Conservation (phyloP, 2,113 vertebrate species). For the Psittacula cyanocephala region DNA sequence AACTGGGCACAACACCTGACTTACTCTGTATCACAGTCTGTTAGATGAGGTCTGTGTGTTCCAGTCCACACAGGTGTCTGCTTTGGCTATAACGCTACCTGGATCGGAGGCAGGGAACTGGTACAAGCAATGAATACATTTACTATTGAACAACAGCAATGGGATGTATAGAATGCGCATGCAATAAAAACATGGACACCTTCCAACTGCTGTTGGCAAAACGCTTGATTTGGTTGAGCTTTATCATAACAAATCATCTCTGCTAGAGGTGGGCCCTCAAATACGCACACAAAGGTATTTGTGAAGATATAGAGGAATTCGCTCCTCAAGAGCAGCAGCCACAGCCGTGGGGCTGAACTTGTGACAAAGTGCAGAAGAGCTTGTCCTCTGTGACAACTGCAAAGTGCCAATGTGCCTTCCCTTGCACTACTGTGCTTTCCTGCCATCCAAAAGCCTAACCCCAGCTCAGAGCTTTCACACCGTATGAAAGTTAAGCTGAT, state of each 20-base stretch:
- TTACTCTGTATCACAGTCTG: neutral
- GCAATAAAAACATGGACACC: neutral
- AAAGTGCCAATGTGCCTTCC: neutral
- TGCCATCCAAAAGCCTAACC: neutral
- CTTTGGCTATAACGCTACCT: neutral
- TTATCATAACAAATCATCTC: neutral
- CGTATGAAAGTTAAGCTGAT: neutral
- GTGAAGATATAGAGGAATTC: neutral
- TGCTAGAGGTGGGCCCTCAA: neutral
- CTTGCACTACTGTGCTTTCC: neutral
- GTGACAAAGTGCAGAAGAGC: neutral
- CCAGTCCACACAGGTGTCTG: neutral
- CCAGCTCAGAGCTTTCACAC: neutral
- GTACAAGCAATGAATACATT: neutral
- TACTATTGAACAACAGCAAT: neutral
- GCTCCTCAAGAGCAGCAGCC: neutral
- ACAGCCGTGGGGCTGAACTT: neutral
- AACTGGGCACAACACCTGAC: neutral
- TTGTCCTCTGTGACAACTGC: neutral
- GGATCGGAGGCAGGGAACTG: neutral
- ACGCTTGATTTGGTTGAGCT: neutral
- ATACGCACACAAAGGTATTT: neutral
- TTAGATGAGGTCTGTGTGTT: neutral
- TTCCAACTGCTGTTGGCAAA: constrained; percentile 27
- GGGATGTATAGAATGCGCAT: neutral